These are phyloP conservation scores for Falco cherrug DNA, from an alignment of 2,797 vertebrate genomes.

Conservation along the genomic window DNA sequence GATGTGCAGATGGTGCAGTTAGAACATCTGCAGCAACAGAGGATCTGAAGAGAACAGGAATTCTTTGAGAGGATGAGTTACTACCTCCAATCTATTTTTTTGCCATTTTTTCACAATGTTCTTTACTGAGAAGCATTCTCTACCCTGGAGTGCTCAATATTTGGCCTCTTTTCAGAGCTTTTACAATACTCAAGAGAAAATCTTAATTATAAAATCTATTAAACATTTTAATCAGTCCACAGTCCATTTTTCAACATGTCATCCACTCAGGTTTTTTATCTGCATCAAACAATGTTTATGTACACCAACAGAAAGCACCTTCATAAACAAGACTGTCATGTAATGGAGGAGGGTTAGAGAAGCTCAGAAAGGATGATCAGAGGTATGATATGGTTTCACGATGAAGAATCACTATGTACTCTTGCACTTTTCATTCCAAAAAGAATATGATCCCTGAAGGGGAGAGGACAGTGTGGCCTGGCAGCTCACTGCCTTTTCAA, in stretches of 20 bases:
- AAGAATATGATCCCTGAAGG: neutral
- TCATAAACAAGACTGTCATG: neutral
- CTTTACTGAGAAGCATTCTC: neutral
- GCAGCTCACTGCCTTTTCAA: neutral
- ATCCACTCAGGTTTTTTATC: neutral
- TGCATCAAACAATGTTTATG: neutral
- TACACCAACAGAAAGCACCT: neutral
- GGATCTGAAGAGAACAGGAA: conserved; percentile 9
- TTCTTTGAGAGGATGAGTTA: conserved; percentile 29
- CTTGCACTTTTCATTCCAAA: neutral
- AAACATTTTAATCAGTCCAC: neutral
- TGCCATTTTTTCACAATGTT: neutral
- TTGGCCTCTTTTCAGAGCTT: conserved; percentile 26
- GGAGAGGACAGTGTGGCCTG: neutral
- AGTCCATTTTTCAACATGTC: neutral
- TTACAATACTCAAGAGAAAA: conserved; percentile 1
- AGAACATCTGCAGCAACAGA: conserved; percentile 54
- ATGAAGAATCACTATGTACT: neutral
- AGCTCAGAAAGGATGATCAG: neutral
- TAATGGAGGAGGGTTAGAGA: neutral
- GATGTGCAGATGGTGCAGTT: conserved; percentile 43
- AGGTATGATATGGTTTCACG: neutral
- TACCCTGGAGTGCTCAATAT: neutral
- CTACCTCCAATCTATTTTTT: conserved; percentile 1
- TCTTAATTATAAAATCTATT: conserved; percentile 16